Percentiles rank a stretch among this genome's conserved stretches.
Evolutionary conservation across 2,113 vertebrate species (phyloP).

Genomic region (Podilymbus podiceps): DNA sequence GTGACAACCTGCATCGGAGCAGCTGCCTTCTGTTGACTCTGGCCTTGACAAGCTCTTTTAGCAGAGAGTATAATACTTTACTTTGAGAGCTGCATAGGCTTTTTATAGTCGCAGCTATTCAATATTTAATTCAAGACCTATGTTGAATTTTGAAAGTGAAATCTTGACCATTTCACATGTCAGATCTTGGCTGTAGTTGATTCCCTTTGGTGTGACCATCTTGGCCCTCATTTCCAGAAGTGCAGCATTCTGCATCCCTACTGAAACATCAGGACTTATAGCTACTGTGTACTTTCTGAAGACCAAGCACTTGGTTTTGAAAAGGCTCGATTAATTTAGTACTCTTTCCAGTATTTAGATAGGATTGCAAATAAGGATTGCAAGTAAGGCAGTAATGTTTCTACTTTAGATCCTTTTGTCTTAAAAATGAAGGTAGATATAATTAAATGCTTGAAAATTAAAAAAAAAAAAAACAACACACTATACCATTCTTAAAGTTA

Average conservation of each 20-base stretch:
- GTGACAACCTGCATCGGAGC: neutral
- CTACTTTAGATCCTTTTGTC: neutral
- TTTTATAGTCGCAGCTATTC: neutral
- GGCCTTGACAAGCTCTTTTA: neutral
- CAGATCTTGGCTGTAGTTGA: neutral
- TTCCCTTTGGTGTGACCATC: neutral
- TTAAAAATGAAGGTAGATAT: neutral
- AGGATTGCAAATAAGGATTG: neutral
- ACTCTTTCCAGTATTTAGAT: neutral
- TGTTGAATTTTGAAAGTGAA: neutral
- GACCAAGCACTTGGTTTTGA: neutral
- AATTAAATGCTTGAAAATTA: neutral
- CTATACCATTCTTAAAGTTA: neutral
- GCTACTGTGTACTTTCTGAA: neutral
- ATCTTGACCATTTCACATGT: neutral
- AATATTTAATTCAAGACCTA: constrained; percentile 18
- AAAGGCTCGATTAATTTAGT: neutral
- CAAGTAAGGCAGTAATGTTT: neutral
- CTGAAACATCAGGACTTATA: neutral
- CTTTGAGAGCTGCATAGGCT: neutral
- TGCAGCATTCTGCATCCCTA: neutral
- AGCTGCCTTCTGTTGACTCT: neutral
- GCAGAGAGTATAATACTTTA: neutral
- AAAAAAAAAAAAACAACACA: neutral
- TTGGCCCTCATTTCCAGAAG: neutral